phyloP scores from a whole-genome alignment of 2,888 invertebrate genomes.

The Blastobasis lacticolella region DNA sequence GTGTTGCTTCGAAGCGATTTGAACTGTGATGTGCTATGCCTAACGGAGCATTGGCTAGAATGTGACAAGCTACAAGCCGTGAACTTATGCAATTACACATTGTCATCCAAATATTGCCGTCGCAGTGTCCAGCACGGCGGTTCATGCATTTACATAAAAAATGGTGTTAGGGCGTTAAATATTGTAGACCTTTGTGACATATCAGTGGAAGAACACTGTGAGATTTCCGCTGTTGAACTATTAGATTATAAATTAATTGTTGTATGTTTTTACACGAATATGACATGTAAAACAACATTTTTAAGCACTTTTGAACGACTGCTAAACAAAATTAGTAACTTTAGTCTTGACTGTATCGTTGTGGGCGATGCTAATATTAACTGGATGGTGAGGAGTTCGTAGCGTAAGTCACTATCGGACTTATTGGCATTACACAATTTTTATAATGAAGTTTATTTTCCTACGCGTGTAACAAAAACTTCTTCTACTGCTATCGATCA shows the following conservation, averaged over 20 bases:
- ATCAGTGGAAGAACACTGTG: background rate
- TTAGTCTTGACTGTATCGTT: background rate
- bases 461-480: background rate
- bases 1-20: background rate
- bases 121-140: background rate
- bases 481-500: background rate
- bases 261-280: background rate
- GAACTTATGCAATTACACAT: background rate
- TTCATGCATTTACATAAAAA: background rate
- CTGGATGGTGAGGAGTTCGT: background rate
- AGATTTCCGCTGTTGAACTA: background rate
- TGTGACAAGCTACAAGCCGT: background rate
- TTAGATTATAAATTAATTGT: background rate
- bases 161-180: background rate
- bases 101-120: background rate
- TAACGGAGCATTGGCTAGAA: background rate
- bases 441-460: background rate
- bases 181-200: background rate
- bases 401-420: background rate
- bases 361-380: background rate
- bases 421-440: background rate
- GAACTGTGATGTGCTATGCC: background rate
- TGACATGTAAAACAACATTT: background rate
- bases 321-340: background rate
- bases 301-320: background rate